A percentile compares a stretch with the other conserved stretches of the same genome.
Evolutionary conservation across 2,113 vertebrate species (phyloP).

Genomic region (Rhipidura dahli): DNA sequence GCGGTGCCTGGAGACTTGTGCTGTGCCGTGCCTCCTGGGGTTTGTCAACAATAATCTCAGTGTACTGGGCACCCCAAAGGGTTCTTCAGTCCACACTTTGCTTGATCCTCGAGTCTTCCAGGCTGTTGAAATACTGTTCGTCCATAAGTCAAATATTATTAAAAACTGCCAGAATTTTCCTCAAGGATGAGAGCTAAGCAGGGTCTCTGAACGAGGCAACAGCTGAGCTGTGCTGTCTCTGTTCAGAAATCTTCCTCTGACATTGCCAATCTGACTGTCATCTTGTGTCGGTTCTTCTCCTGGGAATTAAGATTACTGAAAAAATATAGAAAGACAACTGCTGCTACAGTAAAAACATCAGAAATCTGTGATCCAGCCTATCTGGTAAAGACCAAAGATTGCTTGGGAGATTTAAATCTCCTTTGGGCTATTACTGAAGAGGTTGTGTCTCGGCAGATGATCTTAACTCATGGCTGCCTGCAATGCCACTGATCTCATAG

Average conservation of each 20-base stretch:
- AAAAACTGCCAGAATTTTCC: conserved; percentile 30
- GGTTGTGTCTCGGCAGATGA: background rate
- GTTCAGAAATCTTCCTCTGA: conserved; percentile 11
- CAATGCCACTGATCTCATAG: background rate
- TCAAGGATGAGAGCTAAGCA: conserved; percentile 25
- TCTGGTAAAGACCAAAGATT: background rate
- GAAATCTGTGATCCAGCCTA: background rate
- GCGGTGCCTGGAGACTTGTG: background rate
- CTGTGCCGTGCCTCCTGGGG: background rate
- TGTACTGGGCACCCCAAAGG: background rate
- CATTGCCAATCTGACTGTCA: conserved; percentile 36
- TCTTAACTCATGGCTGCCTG: background rate
- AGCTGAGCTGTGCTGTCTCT: background rate
- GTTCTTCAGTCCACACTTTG: background rate
- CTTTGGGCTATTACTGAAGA: background rate
- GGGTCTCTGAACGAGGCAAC: background rate
- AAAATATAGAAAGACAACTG: background rate
- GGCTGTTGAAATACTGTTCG: conserved; percentile 35
- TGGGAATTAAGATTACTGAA: background rate
- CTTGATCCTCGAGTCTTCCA: background rate
- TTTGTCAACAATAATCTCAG: background rate
- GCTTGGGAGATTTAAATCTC: background rate
- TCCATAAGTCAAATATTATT: conserved; percentile 44
- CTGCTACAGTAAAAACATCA: background rate
- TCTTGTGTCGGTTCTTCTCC: background rate